Evolutionary conservation across 2,113 vertebrate species (phyloP).

Genomic region (Protobothrops mucrosquamatus): DNA sequence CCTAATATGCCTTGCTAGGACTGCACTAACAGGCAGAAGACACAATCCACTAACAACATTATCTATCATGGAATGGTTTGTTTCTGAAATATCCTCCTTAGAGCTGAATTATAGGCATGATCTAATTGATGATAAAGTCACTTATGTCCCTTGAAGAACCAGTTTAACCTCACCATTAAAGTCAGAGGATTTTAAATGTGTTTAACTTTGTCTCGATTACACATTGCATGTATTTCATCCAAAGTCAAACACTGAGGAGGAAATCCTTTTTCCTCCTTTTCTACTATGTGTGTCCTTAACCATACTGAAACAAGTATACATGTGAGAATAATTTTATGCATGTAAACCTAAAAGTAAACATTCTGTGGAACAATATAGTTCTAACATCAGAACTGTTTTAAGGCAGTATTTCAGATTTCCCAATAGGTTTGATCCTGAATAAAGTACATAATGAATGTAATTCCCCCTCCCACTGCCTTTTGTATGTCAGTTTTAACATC

Average conservation of each 20-base stretch:
- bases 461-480: not conserved
- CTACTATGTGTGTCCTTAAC: not conserved
- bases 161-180: not conserved
- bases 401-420: conserved; percentile 16
- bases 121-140: not conserved
- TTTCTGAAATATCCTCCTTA: conserved; percentile 38
- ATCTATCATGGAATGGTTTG: conserved; percentile 38
- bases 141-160: not conserved
- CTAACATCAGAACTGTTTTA: conserved; percentile 50
- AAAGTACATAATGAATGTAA: conserved; percentile 1
- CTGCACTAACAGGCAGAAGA: conserved; percentile 50
- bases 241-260: conserved; percentile 14
- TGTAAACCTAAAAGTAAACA: conserved; percentile 31
- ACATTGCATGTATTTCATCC: conserved; percentile 33
- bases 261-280: conserved; percentile 15
- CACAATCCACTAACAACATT: conserved; percentile 15
- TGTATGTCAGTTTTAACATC: conserved; percentile 28
- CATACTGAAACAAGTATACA: conserved; percentile 36
- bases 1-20: not conserved
- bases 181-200: not conserved
- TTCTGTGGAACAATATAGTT: conserved; percentile 17
- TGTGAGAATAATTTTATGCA: not conserved
- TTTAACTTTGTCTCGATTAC: not conserved
- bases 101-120: conserved; percentile 10
- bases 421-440: conserved; percentile 25